Conservation (phyloP, 2,113 vertebrate genomes). For the Dissostichus mawsoni region DNA sequence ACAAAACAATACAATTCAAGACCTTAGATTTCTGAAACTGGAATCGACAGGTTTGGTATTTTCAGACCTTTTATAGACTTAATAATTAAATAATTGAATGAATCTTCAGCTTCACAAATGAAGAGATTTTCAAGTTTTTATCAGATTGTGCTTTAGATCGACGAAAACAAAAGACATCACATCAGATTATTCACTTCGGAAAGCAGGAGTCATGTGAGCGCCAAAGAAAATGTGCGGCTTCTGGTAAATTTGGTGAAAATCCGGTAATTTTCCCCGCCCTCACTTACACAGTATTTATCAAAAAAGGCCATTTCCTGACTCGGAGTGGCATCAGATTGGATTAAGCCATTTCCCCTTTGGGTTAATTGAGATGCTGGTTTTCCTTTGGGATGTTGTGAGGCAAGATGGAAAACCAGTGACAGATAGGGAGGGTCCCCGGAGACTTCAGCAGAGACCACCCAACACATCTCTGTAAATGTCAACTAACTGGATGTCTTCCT, state of each 20-base stretch:
- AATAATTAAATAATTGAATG: too few species aligned
- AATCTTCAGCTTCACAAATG: too few species aligned
- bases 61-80: too few species aligned
- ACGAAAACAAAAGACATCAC: too few species aligned
- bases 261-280: slow-evolving; percentile 54
- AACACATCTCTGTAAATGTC: slow-evolving; percentile 6
- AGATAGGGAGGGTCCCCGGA: slow-evolving; percentile 42
- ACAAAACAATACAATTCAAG: too few species aligned
- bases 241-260: slow-evolving; percentile 57
- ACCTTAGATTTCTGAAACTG: too few species aligned
- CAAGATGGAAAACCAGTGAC: slow-evolving; percentile 39
- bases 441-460: slow-evolving; percentile 54
- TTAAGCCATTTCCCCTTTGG: slow-evolving; percentile 65
- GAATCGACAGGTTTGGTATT: too few species aligned
- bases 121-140: too few species aligned
- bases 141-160: too few species aligned
- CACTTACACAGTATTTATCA: slow-evolving; percentile 58
- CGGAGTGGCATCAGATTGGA: slow-evolving; percentile 73
- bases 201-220: background rate
- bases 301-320: slow-evolving; percentile 71
- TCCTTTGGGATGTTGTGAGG: slow-evolving; percentile 49
- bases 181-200: background rate
- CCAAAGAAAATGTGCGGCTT: slow-evolving; percentile 42
- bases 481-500: background rate
- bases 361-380: slow-evolving; percentile 48